Evolutionary conservation across 2,113 vertebrate species (phyloP), one percentile per base, ranked within the genome.

Genomic region (Microtus ochrogaster): DNA sequence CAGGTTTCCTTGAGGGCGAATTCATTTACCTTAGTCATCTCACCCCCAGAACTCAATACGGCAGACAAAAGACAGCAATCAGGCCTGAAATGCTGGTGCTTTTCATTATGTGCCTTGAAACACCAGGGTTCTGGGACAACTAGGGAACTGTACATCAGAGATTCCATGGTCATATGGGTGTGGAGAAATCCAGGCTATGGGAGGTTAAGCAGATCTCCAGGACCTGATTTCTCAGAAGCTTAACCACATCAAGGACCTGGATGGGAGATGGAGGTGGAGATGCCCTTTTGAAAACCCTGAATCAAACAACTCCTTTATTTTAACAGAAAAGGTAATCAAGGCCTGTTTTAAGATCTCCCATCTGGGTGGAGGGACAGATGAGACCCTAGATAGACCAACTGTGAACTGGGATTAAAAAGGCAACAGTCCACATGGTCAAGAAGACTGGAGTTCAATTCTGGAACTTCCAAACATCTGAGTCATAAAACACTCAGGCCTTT

Each of bases 251-350:
- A 13, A 26, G 12, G 52, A 1, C 39, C 52, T 1, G 7, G 14
- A 49, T 86, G 52, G 52, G 28, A 91, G 28, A 41, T 0, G 44
- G 19, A 94, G 44, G 33, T 0, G 44, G 16, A 30, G 19, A 58
- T 85, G 63, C 14, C 24, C 5, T 91, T 83, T 90, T 49, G 68
- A 86, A 93, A 90, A 65, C 41, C 14, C 26, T n/a, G 36, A 82
- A 47, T 58, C 83, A 87, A 49, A 74, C 8, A 93, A 24, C 8
- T 92, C 30, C 39, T 84, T 90, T 72, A 49, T 74, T 91, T 94
- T 89, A 61, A 93, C 85, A 93, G n/a, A 41, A 70, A 88, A 39
- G 8, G 14, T 55, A 63, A 70, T 26, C 16, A 47, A 8, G 77
- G 17, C 24, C n/a, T 96, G 65, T 89, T 65, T 86, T 70, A 52